A percentile compares a stretch with the other conserved stretches of the same genome.
Conservation (phyloP, 2,113 vertebrate genomes). For the Channa argus region DNA sequence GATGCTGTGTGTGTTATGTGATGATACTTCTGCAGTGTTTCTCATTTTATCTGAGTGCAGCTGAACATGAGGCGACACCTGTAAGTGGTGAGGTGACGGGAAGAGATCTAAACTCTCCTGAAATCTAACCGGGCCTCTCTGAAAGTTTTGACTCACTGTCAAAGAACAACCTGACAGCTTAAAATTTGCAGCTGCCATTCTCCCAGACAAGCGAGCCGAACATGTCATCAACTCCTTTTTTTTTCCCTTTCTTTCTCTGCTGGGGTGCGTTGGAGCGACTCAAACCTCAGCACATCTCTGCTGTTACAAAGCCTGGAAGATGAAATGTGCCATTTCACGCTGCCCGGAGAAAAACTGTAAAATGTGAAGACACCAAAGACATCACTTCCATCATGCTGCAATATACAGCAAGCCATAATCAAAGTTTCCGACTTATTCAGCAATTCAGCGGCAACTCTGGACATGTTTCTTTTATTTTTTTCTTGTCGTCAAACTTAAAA, state of each 20-base stretch:
- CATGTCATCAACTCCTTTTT: conserved; percentile 52
- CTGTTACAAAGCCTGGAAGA: conserved; percentile 46
- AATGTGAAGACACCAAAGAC: conserved; percentile 28
- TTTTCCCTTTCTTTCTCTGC: background rate
- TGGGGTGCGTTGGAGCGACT: conserved; percentile 8
- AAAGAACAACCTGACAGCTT: conserved; percentile 46
- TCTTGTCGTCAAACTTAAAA: conserved; percentile 34
- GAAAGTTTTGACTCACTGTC: conserved; percentile 42
- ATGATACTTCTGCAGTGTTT: background rate
- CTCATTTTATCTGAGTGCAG: background rate
- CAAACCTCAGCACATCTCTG: conserved; percentile 56
- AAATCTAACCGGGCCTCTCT: conserved; percentile 58
- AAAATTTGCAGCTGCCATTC: conserved; percentile 52
- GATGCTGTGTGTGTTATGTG: background rate
- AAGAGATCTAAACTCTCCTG: conserved; percentile 50
- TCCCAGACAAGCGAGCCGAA: conserved; percentile 36
- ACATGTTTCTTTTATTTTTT: conserved; percentile 12
- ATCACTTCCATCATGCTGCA: conserved; percentile 20
- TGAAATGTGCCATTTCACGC: conserved; percentile 63
- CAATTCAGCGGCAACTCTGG: conserved; percentile 49
- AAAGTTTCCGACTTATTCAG: conserved; percentile 61
- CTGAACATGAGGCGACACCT: conserved; percentile 44
- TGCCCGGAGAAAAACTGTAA: conserved; percentile 25
- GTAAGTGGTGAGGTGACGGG: conserved; percentile 33
- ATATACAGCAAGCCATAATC: conserved; percentile 24